These are phyloP conservation scores for Myotis pilosus DNA, from an alignment of 2,797 vertebrate genomes.

Conservation along the genomic window DNA sequence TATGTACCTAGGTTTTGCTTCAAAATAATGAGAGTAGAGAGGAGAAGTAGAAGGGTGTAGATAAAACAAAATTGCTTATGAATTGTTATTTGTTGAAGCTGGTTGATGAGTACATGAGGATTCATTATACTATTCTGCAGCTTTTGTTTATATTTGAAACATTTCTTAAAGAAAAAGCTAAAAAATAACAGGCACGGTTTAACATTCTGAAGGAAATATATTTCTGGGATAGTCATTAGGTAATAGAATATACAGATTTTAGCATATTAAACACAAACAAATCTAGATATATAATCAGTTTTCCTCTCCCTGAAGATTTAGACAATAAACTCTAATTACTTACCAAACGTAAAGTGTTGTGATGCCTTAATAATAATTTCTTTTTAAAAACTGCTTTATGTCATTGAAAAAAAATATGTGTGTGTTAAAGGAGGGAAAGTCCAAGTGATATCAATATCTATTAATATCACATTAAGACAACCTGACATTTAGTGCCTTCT, in stretches of 20 bases:
- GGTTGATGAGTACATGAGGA: neutral
- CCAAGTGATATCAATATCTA: neutral
- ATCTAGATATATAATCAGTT: neutral
- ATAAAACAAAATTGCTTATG: slow-evolving; percentile 17
- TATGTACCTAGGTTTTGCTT: neutral
- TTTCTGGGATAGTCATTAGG: neutral
- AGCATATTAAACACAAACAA: neutral
- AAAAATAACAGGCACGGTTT: neutral
- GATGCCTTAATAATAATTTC: neutral
- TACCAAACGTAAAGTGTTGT: neutral
- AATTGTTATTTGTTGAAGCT: neutral
- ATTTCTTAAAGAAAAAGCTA: neutral
- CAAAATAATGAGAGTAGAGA: neutral
- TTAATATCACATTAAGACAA: neutral
- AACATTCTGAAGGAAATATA: neutral
- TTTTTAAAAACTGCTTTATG: neutral
- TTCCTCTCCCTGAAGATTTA: neutral
- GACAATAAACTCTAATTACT: neutral
- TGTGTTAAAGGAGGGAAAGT: neutral
- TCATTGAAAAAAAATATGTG: neutral
- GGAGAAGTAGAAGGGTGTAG: neutral
- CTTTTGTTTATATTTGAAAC: slow-evolving; percentile 28
- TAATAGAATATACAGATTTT: neutral
- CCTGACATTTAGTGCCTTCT: neutral
- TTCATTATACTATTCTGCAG: neutral